These are phyloP conservation scores for Clinocottus analis DNA, from an alignment of 2,113 vertebrate species.

Conservation along the genomic window DNA sequence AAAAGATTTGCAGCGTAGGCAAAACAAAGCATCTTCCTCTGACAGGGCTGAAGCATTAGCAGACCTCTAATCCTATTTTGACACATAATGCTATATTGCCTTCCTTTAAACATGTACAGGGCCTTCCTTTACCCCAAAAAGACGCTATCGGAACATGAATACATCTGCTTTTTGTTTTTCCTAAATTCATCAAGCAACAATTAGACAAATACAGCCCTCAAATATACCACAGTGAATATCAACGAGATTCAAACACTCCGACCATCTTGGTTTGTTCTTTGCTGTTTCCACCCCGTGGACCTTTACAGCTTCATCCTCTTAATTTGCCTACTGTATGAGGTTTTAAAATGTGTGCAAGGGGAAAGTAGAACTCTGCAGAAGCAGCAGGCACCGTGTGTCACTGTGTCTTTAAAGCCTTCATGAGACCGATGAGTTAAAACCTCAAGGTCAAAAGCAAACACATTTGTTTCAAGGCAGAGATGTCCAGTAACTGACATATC, in stretches of 20 bases:
- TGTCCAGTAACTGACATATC: background rate
- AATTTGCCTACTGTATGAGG: constrained; percentile 36
- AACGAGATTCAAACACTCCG: constrained; percentile 42
- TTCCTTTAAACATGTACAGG: constrained; percentile 61
- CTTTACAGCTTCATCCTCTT: constrained; percentile 30
- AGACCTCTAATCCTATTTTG: constrained; percentile 75
- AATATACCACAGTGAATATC: constrained; percentile 32
- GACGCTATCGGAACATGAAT: constrained; percentile 24
- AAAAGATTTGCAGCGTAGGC: constrained; percentile 72
- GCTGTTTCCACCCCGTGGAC: background rate
- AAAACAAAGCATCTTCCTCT: constrained; percentile 70
- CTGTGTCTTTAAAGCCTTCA: constrained; percentile 36
- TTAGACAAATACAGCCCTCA: constrained; percentile 45
- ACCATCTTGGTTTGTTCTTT: constrained; percentile 25
- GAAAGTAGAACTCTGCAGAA: constrained; percentile 4
- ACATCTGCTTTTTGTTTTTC: constrained; percentile 30
- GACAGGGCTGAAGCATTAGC: constrained; percentile 70
- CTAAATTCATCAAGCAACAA: constrained; percentile 56
- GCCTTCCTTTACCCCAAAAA: constrained; percentile 43
- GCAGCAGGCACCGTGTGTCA: constrained; percentile 7
- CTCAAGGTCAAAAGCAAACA: background rate
- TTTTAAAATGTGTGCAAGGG: constrained; percentile 36
- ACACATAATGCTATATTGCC: constrained; percentile 73
- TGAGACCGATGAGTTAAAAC: constrained; percentile 15
- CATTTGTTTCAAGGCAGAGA: constrained; percentile 6